A percentile compares a stretch with the other conserved stretches of the same genome.
Conservation (phyloP, 2,113 vertebrate genomes). For the Ammodramus savannarum region DNA sequence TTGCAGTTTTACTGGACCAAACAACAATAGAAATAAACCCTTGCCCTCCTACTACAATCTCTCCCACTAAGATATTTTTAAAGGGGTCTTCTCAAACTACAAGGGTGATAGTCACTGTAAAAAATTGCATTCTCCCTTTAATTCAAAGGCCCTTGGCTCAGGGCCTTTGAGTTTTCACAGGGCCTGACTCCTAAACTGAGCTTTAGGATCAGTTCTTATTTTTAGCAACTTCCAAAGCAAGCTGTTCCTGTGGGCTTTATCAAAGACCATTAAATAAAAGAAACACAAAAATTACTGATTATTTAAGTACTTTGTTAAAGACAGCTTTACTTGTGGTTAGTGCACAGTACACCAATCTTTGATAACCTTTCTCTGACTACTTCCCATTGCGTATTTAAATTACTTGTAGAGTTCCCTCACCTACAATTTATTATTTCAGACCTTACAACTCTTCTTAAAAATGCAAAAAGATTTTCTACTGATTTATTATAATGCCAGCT, state of each 20-base stretch:
- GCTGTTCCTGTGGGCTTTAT: not conserved
- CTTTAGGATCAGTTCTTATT: not conserved
- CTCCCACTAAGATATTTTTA: not conserved
- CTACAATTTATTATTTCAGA: not conserved
- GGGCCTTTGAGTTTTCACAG: not conserved
- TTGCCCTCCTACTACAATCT: not conserved
- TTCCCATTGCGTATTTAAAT: not conserved
- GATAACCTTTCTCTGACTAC: not conserved
- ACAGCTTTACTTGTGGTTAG: not conserved
- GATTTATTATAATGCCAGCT: not conserved
- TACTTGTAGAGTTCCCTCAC: not conserved
- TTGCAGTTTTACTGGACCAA: not conserved
- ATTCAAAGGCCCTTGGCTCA: not conserved
- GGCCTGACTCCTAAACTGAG: not conserved
- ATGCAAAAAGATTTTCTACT: not conserved
- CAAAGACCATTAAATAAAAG: not conserved
- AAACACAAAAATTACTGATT: not conserved
- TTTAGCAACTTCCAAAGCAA: not conserved
- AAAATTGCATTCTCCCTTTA: not conserved
- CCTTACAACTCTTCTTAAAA: not conserved
- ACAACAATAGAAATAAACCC: not conserved
- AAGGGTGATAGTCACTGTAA: not conserved
- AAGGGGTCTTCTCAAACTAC: not conserved
- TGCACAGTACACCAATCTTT: not conserved
- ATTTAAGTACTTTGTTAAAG: not conserved